Base-by-base conservation (phyloP, 2,113 vertebrate species). In the Pachypanchax playfairii region DNA sequence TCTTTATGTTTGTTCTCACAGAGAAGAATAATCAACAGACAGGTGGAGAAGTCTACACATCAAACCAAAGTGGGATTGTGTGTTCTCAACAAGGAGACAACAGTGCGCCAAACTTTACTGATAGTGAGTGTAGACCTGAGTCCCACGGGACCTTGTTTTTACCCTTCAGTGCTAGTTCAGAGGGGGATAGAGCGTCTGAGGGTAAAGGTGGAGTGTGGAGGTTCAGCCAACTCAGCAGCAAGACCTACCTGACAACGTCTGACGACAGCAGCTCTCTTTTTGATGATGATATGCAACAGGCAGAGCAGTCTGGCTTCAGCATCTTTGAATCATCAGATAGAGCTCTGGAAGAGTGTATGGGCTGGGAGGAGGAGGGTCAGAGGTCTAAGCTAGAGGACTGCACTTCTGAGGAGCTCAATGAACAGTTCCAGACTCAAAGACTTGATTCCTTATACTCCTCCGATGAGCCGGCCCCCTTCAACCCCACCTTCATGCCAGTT, bases 261-360 rank as follows among this genome's bases (percentile, higher is more conserved):
- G 96, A 98, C 13, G 96, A 98, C 87, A 98, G 94, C 80, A 95
- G 95, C 80, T 97, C 95, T 26, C 62, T 97, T 4, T 96, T 95
- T 46, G 96, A 96, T 35, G 95, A 97, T 33, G 94, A 97, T 73
- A 92, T 93, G 83, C 94, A 92, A 80, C 90, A 75, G 11, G 70
- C 73, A 0, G 93, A 93, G 43, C 89, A 75, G 13, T 92, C 91
- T 59, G 11, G 46, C 63, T 74, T 88, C 53, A 59, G 28, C 55
- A 68, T 79, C 13, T 70, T 65, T 3, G 87, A 70, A 5, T 29
- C 75, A 0, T 31, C 70, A 1, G 74, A 60, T 4, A 63, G 56
- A 42, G 1, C 17, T 0, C 57, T 22, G 39, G 39, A 24, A 6
- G 71, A 47, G 36, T 22, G 54, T 35, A 65, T 56, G 46, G 61